These are phyloP conservation scores for Epinotia nisella DNA, from an alignment of 2,888 invertebrate genomes.

Conservation along the genomic window DNA sequence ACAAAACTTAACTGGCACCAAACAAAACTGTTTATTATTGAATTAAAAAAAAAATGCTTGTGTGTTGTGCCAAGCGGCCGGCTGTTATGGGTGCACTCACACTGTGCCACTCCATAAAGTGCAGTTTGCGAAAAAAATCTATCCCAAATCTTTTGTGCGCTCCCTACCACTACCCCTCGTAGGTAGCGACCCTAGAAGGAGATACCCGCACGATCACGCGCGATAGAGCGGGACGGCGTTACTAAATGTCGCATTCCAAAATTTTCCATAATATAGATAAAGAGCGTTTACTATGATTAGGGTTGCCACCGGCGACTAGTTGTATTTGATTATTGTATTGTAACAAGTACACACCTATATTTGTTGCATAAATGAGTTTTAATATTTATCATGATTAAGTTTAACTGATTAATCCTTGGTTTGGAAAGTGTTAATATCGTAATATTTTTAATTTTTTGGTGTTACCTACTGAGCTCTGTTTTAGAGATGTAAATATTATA, in stretches of 20 bases:
- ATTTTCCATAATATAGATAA: conserved; percentile 84
- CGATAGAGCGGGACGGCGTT: conserved; percentile 65
- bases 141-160: conserved; percentile 79
- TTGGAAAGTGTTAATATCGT: background rate
- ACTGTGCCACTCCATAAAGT: conserved; percentile 67
- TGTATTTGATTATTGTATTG: conserved; percentile 24
- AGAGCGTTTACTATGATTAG: conserved; percentile 82
- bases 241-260: conserved; percentile 78
- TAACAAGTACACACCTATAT: background rate
- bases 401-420: background rate
- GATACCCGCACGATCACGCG: conserved; percentile 57
- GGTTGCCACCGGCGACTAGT: conserved; percentile 60
- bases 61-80: conserved; percentile 46
- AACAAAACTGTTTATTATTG: conserved; percentile 31
- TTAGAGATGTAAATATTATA: background rate
- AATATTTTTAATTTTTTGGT: background rate
- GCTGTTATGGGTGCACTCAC: conserved; percentile 66
- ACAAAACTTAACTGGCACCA: conserved; percentile 22
- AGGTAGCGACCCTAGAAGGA: conserved; percentile 69
- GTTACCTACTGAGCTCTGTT: background rate
- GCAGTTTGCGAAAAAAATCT: conserved; percentile 82
- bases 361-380: conserved; percentile 5
- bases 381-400: background rate
- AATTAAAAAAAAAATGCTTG: conserved; percentile 46
- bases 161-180: conserved; percentile 78